Evolutionary conservation across 1,140 invertebrate species (phyloP).

Genomic region (Drosophila biarmipes): DNA sequence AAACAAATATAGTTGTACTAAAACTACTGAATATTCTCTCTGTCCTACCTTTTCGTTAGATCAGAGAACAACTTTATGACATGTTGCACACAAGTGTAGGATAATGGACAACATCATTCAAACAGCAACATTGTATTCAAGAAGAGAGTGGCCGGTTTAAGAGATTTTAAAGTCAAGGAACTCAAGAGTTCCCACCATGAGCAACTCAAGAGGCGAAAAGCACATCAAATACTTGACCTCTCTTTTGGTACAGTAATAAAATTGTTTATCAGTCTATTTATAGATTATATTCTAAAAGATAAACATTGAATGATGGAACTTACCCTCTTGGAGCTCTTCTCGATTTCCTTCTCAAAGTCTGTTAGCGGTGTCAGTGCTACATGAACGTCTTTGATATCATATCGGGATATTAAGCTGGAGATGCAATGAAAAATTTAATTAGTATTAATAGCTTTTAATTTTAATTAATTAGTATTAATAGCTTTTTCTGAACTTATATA

Average conservation of each 20-base stretch:
- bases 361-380: conserved; percentile 78
- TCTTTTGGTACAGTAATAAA: conserved; percentile 3
- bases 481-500: background rate
- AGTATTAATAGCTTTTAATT: background rate
- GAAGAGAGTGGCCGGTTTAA: background rate
- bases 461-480: background rate
- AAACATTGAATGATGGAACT: conserved; percentile 47
- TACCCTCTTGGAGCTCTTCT: conserved; percentile 81
- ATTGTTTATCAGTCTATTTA: conserved; percentile 48
- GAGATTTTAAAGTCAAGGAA: conserved; percentile 4
- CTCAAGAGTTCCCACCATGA: conserved; percentile 47
- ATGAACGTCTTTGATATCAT: conserved; percentile 79
- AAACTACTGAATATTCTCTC: background rate
- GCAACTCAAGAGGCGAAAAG: conserved; percentile 35
- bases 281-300: conserved; percentile 24
- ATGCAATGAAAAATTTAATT: background rate
- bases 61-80: conserved; percentile 29
- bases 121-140: conserved; percentile 55
- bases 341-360: conserved; percentile 82
- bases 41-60: background rate
- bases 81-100: conserved; percentile 54
- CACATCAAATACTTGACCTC: background rate
- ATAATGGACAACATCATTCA: conserved; percentile 58
- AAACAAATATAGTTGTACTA: conserved; percentile 42
- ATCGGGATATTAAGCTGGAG: conserved; percentile 68